Base-by-base conservation (phyloP, 2,113 vertebrate species). In the Phyllopteryx taeniolatus region DNA sequence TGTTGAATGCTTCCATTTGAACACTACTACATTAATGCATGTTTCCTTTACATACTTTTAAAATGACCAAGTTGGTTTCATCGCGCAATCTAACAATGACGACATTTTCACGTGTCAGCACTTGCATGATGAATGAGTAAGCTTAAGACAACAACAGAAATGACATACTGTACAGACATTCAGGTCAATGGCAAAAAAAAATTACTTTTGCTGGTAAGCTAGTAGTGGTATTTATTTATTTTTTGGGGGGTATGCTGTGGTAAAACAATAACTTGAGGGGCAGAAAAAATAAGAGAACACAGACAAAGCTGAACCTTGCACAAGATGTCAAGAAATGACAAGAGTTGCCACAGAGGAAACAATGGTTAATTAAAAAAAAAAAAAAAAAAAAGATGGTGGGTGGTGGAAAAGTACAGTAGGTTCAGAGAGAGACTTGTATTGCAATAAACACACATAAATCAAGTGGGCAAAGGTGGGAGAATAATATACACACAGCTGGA, bases 401-500 rank as follows among this genome's bases (percentile, higher is more conserved):
- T 22, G 53, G 57, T 51, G 68, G 53, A 69, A 69, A 69, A 69
- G n/a, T 39, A 70, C 11, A 15, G 53, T 39, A 56, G 17, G 57
- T 76, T 51, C 27, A 35, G 43, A 62, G 57, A 9, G 4, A 33
- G 44, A 31, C 8, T 51, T 69, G 39, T 39, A 69, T 43, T 9
- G 14, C 65, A 68, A 51, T 33, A 78, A 70, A 79, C 39, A 73
- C 44, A 66, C 43, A 57, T 13, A 73, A 68, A 70, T 56, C 14
- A 67, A 31, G 19, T 27, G 51, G 47, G n/a, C 20, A 31, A 33
- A 51, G 53, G 22, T 22, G 20, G 62, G 8, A 13, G 19, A 6
- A 65, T 65, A 22, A 66, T 47, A 77, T 47, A 64, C 59, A 72
- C 51, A 61, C 17, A 77, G 75, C 71, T 81, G 78, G 79, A 78